Percentiles rank a stretch among this genome's conserved stretches.
Evolutionary conservation across 2,888 invertebrate genomes (phyloP).

Genomic region (Physocephala rufipes): DNA sequence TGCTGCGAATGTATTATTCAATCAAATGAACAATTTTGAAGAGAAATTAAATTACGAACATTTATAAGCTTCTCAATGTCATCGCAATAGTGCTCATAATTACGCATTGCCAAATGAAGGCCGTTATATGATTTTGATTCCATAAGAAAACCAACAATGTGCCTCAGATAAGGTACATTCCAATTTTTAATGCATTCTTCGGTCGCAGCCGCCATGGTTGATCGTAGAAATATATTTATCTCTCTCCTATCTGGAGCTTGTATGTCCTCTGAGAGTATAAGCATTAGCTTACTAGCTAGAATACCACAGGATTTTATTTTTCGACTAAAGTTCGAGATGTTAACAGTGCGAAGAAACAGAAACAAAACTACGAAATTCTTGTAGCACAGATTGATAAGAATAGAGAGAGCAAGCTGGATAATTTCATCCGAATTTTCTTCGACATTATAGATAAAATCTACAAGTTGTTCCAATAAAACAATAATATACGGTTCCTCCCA

Average conservation of each 20-base stretch:
- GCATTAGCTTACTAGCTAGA: slow-evolving; percentile 62
- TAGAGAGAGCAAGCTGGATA: slow-evolving; percentile 70
- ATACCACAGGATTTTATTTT: slow-evolving; percentile 60
- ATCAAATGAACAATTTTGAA: neutral
- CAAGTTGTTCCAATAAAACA: slow-evolving; percentile 73
- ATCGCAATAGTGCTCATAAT: slow-evolving; percentile 54
- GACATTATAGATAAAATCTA: slow-evolving; percentile 71
- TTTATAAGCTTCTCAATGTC: slow-evolving; percentile 59
- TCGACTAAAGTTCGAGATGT: slow-evolving; percentile 64
- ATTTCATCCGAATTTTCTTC: slow-evolving; percentile 48
- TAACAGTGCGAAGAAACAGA: slow-evolving; percentile 76
- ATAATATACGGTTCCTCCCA: slow-evolving; percentile 83
- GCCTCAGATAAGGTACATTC: slow-evolving; percentile 61
- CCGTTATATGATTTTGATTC: slow-evolving; percentile 57
- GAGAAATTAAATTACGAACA: slow-evolving; percentile 49
- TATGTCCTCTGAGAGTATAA: slow-evolving; percentile 62
- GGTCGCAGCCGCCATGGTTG: slow-evolving; percentile 57
- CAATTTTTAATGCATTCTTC: slow-evolving; percentile 58
- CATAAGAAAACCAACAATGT: slow-evolving; percentile 60
- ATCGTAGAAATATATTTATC: slow-evolving; percentile 57
- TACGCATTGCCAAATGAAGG: slow-evolving; percentile 58
- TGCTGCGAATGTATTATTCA: slow-evolving; percentile 45
- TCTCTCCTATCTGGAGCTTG: slow-evolving; percentile 56
- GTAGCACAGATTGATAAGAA: slow-evolving; percentile 81
- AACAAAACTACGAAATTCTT: slow-evolving; percentile 80